A percentile compares a stretch with the other conserved stretches of the same genome.
These are phyloP conservation scores for Pyralis farinalis DNA, from an alignment of 2,888 invertebrate species.

Conservation along the genomic window DNA sequence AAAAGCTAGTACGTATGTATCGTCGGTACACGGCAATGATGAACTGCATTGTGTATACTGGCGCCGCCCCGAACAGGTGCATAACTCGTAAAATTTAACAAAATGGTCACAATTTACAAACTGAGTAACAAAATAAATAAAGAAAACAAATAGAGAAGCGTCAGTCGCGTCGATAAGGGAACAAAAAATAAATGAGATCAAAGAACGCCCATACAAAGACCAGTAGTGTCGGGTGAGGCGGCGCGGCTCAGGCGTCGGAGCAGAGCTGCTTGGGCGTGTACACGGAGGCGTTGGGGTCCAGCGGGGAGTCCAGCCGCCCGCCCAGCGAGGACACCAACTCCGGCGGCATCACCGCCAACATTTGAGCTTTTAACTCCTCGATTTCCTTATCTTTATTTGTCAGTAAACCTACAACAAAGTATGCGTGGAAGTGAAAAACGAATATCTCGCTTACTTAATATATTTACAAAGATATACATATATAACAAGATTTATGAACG, in stretches of 20 bases:
- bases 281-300: conserved; percentile 95
- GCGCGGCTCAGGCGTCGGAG: conserved; percentile 51
- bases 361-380: conserved; percentile 95
- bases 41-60: no score
- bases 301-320: conserved; percentile 54
- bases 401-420: conserved; percentile 85
- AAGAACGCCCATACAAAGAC: conserved; percentile 64
- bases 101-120: conserved; percentile 14
- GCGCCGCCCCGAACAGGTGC: no score
- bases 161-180: conserved; percentile 30
- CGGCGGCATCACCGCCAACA: conserved; percentile 94
- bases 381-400: conserved; percentile 94
- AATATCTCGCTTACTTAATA: no score
- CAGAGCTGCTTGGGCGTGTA: conserved; percentile 90
- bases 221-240: conserved; percentile 30
- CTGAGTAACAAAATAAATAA: conserved; percentile 47
- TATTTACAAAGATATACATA: no score
- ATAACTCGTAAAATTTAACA: no score
- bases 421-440: no score
- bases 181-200: conserved; percentile 60
- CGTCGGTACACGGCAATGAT: no score
- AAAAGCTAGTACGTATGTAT: no score
- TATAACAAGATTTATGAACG: no score
- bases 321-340: conserved; percentile 69
- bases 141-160: conserved; percentile 43